Conservation (phyloP, 2,113 vertebrate species). For the Dicrurus megarhynchus region DNA sequence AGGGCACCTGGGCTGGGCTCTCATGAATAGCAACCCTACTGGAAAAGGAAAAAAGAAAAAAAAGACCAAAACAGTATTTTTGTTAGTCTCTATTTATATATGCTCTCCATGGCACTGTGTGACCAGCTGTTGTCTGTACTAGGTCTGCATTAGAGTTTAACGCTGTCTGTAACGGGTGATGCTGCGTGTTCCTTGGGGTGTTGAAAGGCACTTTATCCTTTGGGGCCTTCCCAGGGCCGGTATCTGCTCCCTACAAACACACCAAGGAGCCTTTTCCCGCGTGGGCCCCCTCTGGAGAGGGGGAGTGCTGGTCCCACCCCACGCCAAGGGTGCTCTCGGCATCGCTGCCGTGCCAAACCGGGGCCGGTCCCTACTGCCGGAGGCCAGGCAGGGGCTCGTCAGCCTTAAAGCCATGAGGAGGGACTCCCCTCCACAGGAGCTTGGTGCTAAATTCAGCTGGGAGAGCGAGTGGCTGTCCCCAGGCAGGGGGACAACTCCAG, state of each 20-base stretch:
- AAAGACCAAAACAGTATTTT: conserved; percentile 78
- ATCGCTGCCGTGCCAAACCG: background rate
- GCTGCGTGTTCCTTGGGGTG: conserved; percentile 2
- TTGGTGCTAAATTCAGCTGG: conserved; percentile 69
- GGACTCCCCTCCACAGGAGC: background rate
- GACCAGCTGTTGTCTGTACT: conserved; percentile 28
- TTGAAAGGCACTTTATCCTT: conserved; percentile 43
- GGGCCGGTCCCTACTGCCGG: background rate
- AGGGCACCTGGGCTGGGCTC: background rate
- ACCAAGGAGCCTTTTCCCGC: conserved; percentile 45
- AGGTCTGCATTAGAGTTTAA: conserved; percentile 29
- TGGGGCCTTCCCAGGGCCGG: background rate
- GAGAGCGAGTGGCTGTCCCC: background rate
- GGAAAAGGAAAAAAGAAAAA: conserved; percentile 44
- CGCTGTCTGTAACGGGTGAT: background rate
- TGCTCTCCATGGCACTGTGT: conserved; percentile 40
- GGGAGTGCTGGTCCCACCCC: background rate
- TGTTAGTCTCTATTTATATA: conserved; percentile 61
- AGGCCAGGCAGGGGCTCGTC: background rate
- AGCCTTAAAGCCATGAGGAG: conserved; percentile 53
- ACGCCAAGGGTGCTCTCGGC: background rate
- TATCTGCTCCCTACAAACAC: conserved; percentile 12
- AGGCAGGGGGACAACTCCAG: background rate
- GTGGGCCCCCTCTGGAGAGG: background rate
- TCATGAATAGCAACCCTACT: background rate